phyloP scores from a whole-genome alignment of 2,888 invertebrate genomes.

The Pseudoips prasinana region DNA sequence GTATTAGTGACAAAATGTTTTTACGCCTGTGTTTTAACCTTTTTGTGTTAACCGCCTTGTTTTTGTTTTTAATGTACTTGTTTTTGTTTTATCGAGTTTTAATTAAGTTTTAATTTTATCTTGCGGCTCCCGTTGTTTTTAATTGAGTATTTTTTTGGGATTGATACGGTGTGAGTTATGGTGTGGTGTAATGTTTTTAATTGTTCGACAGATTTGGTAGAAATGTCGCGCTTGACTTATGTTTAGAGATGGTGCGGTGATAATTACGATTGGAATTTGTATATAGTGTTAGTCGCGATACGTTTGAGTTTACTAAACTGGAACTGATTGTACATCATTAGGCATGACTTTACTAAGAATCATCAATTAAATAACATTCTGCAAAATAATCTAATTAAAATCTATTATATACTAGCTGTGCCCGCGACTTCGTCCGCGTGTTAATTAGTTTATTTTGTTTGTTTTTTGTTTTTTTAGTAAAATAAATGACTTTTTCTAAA shows the following conservation, averaged over 20 bases:
- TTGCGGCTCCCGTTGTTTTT: constrained; percentile 61
- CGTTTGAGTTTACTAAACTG: too few relatives aligned
- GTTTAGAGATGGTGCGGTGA: constrained; percentile 27
- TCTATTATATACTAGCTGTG: too few relatives aligned
- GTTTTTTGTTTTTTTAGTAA: too few relatives aligned
- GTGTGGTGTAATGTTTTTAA: constrained; percentile 43
- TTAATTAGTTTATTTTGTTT: too few relatives aligned
- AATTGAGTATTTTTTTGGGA: constrained; percentile 53
- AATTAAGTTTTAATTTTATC: constrained; percentile 80
- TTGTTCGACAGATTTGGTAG: constrained; percentile 29
- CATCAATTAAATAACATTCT: too few relatives aligned
- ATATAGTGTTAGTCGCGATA: too few relatives aligned
- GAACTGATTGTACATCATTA: too few relatives aligned
- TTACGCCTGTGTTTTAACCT: constrained; percentile 46
- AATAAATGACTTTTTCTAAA: too few relatives aligned
- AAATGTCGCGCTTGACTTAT: constrained; percentile 32
- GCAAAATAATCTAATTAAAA: too few relatives aligned
- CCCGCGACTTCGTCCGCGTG: too few relatives aligned
- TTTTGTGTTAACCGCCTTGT: constrained; percentile 20
- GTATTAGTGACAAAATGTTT: constrained; percentile 64
- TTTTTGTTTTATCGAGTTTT: constrained; percentile 64
- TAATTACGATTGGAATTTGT: constrained; percentile 13
- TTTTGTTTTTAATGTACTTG: constrained; percentile 30
- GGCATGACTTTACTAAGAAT: too few relatives aligned
- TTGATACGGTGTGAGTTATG: constrained; percentile 53